Evolutionary conservation across 2,888 invertebrate species (phyloP).

Genomic region (Diarsia dahlii): DNA sequence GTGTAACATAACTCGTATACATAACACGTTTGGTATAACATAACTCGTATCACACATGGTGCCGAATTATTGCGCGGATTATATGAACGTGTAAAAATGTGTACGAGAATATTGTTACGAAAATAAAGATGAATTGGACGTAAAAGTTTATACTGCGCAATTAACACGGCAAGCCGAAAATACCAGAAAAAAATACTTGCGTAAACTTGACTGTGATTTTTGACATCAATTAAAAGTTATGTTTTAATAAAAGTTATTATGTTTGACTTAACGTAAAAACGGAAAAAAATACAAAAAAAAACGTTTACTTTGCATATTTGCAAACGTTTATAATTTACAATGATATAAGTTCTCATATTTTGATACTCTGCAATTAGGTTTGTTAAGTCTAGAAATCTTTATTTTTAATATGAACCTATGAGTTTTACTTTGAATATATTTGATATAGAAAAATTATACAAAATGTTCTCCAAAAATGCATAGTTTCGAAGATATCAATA

Average conservation of each 20-base stretch:
- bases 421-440: too few species aligned
- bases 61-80: constrained; percentile 53
- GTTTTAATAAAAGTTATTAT: constrained; percentile 11
- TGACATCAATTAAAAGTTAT: constrained; percentile 37
- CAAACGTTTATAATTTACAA: too few species aligned
- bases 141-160: constrained; percentile 47
- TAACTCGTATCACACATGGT: constrained; percentile 57
- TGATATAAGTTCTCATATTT: too few species aligned
- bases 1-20: constrained; percentile 54
- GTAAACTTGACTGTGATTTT: constrained; percentile 18
- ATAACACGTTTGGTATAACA: constrained; percentile 59
- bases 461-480: too few species aligned
- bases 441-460: too few species aligned
- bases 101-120: constrained; percentile 35
- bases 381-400: too few species aligned
- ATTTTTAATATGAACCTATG: too few species aligned
- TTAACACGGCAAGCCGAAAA: constrained; percentile 34
- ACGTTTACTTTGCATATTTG: background rate
- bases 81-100: constrained; percentile 47
- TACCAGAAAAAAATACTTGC: background rate
- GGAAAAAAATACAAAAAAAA: background rate
- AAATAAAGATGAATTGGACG: constrained; percentile 58
- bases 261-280: constrained; percentile 25
- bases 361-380: too few species aligned
- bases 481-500: too few species aligned